Evolutionary conservation across 37 sponge, comb jelly and placozoan genomes (phyloP), one percentile per base, ranked within the genome.

Genomic region (Bolinopsis microptera): DNA sequence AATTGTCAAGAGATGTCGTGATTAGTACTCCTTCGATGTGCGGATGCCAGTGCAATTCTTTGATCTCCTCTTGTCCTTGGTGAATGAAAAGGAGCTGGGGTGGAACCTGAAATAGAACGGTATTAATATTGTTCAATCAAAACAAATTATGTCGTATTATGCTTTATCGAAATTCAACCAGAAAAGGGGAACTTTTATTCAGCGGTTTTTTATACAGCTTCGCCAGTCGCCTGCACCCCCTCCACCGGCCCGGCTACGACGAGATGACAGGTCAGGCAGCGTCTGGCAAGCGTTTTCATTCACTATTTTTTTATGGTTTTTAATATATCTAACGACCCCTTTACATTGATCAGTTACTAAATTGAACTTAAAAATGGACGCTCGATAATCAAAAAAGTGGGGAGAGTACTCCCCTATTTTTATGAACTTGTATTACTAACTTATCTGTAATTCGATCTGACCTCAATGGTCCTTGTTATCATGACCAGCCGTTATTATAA

Each of bases 11-110:
- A 33, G 99, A 97, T 33, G 99, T 99, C 33, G 95, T 96, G 68
- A 96, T 25, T 26, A 99, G 34, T 8, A 99, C 96, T 0, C 99
- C 99, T 38, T 97, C 96, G n/a, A 97, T 32, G 93, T 97, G 97
- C 26, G 97, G 96, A 76, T 99, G 99, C 99, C 99, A 99, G 90
- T 99, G 99, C 0, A 99, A 31, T 74, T 99, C 99, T 93, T 99
- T 99, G 30, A 99, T 94, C 70, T 99, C 97, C 35, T 94, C 90
- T 95, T 99, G 99, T 21, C 99, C 99, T 95, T 96, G 92, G 94
- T 99, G 99, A 32, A 99, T 96, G 82, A 99, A 99, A 32, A 99
- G 95, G 68, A 99, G 95, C 93, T 97, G 97, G 3, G 99, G 99
- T 0, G 99, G 97, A 22, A 97, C 92, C 34, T 80, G 94, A n/a